Base-by-base conservation (phyloP, 2,888 invertebrate genomes). In the Agriopis marginaria region DNA sequence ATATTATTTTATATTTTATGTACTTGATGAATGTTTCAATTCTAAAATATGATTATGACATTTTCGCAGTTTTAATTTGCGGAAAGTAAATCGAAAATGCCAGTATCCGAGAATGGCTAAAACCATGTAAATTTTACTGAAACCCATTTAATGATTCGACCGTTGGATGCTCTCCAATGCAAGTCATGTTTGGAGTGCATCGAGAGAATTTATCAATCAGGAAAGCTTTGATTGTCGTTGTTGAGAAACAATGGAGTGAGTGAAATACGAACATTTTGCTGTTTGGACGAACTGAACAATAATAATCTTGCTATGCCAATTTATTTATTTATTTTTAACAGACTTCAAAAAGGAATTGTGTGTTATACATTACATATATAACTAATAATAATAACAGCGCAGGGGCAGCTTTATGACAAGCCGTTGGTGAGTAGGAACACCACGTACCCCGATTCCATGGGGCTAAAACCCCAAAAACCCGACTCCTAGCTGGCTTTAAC, bases 161-260 rank as follows among this genome's bases (percentile, higher is more conserved):
- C 68, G 67, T 82, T 82, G 83, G 82, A 78, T 45, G 69, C 71
- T 65, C 47, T 81, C 83, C 83, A 82, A 80, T 71, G 64, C 73
- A 73, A 73, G 73, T 70, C 77, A 77, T 80, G 75, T 76, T 71
- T 73, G 70, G 75, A 78, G 75, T 74, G 70, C 68, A 69, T 45
- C 68, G 76, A 74, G 75, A 71, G 77, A 77, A 79, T 81, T 80
- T 77, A 78, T 79, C 79, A 81, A 81, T 79, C 77, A 78, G 54
- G 75, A 69, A 70, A 73, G 58, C 72, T 79, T 83, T 78, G 72
- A 73, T 74, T 75, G 79, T 76, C 76, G 77, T 71, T 77, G 72
- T 75, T 63, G 63, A 75, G 69, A 71, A 77, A 74, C 70, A 73
- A 75, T 67, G 47, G 64, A 49, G 47, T 60, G 62, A 75, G 72